Conservation (phyloP, 2,113 vertebrate genomes). For the Tyrannus savana region DNA sequence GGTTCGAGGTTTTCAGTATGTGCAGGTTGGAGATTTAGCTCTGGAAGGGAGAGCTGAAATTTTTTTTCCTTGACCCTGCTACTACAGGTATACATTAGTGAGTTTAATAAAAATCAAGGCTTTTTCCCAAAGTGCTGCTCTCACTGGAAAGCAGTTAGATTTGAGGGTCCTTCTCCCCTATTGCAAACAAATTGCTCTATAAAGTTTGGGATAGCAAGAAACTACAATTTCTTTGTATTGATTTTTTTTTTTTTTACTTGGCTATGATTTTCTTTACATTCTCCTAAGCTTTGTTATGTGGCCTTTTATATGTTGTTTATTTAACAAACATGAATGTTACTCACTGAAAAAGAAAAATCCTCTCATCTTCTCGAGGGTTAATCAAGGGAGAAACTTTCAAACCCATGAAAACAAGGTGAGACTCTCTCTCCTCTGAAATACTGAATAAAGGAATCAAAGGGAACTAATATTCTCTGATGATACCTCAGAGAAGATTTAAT, state of each 20-base stretch:
- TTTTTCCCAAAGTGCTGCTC: not conserved
- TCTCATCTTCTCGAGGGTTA: not conserved
- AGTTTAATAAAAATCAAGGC: too few species aligned
- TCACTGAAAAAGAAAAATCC: not conserved
- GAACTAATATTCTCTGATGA: slow-evolving; percentile 23
- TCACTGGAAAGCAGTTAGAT: not conserved
- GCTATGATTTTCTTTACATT: not conserved
- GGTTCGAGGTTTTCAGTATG: not conserved
- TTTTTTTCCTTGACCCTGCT: not conserved
- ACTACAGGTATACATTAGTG: not conserved
- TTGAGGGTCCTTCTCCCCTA: not conserved
- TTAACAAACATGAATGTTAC: not conserved
- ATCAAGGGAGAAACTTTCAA: not conserved
- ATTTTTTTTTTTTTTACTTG: not conserved
- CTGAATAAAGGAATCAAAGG: slow-evolving; percentile 42
- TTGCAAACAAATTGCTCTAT: not conserved
- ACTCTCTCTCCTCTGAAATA: not conserved
- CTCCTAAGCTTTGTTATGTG: not conserved
- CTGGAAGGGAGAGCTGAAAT: not conserved
- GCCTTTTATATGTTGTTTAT: not conserved
- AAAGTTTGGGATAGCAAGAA: not conserved
- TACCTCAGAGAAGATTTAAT: slow-evolving; percentile 43
- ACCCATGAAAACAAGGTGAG: not conserved
- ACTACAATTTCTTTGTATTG: not conserved
- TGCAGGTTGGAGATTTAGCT: not conserved